A percentile compares a stretch with the other conserved stretches of the same genome.
These are phyloP conservation scores for Rhamphomyia laevipes DNA, from an alignment of 2,888 invertebrate genomes.

Conservation along the genomic window DNA sequence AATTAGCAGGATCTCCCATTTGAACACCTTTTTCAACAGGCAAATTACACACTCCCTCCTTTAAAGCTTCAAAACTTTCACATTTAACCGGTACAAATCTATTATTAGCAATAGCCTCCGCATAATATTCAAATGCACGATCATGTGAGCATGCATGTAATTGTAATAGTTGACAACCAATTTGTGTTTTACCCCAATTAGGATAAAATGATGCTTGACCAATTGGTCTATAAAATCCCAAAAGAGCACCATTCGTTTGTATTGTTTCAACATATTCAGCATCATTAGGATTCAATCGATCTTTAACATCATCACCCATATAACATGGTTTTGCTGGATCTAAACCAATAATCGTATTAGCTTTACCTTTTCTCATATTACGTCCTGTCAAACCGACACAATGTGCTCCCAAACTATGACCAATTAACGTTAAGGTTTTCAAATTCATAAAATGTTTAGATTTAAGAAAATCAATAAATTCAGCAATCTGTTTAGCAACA, in stretches of 20 bases:
- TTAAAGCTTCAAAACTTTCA: slow-evolving; percentile 14
- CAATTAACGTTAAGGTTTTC: slow-evolving; percentile 39
- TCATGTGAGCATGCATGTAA: slow-evolving; percentile 36
- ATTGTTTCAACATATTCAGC: slow-evolving; percentile 32
- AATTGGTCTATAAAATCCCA: slow-evolving; percentile 29
- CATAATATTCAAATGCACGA: slow-evolving; percentile 35
- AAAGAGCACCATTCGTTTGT: slow-evolving; percentile 27
- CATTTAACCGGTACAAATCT: slow-evolving; percentile 24
- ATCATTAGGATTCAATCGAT: slow-evolving; percentile 23
- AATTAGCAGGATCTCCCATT: neutral
- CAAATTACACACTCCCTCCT: too few relatives aligned
- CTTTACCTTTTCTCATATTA: slow-evolving; percentile 40
- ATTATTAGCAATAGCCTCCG: slow-evolving; percentile 33
- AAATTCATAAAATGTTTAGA: slow-evolving; percentile 36
- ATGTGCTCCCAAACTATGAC: slow-evolving; percentile 48
- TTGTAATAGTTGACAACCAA: slow-evolving; percentile 38
- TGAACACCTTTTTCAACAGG: neutral
- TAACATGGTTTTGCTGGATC: slow-evolving; percentile 22
- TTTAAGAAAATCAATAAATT: slow-evolving; percentile 31
- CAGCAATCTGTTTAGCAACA: slow-evolving; percentile 20
- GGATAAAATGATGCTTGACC: slow-evolving; percentile 42
- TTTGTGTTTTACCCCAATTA: slow-evolving; percentile 42
- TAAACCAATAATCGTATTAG: slow-evolving; percentile 40
- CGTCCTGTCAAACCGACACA: slow-evolving; percentile 47
- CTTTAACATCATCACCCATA: slow-evolving; percentile 18